These are phyloP conservation scores for Telenomus remus DNA, from an alignment of 1,140 invertebrate species.

Conservation along the genomic window DNA sequence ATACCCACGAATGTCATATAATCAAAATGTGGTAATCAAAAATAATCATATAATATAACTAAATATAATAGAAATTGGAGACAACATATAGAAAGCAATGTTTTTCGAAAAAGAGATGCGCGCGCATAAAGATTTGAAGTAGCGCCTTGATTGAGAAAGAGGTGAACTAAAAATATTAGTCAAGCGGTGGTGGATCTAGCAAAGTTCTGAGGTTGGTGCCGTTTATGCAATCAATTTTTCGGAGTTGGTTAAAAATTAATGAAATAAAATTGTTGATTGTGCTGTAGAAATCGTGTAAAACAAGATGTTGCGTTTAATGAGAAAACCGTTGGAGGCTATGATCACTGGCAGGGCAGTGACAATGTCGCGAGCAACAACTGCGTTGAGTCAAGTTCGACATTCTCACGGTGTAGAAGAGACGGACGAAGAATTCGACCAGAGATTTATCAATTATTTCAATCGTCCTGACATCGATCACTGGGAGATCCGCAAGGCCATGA, in stretches of 20 bases:
- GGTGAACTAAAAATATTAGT: not conserved
- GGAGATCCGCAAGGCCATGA: constrained; percentile 94
- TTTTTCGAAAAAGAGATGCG: no score
- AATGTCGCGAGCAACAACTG: not conserved
- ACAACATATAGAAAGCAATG: no score
- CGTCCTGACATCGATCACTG: constrained; percentile 95
- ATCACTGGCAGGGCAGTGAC: not conserved
- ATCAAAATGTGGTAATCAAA: no score
- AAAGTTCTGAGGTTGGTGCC: not conserved
- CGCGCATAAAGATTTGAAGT: no score
- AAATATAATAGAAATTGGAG: no score
- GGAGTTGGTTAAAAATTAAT: not conserved
- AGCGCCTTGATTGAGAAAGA: no score
- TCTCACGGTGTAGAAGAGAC: constrained; percentile 64
- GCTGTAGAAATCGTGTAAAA: not conserved
- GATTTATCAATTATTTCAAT: constrained; percentile 91
- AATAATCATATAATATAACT: no score
- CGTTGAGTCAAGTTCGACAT: constrained; percentile 20
- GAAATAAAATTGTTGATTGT: not conserved
- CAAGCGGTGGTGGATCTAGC: not conserved
- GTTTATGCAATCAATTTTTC: constrained; percentile 3
- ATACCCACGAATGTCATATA: no score
- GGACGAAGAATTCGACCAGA: constrained; percentile 84
- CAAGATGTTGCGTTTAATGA: constrained; percentile 22
- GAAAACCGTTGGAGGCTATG: constrained; percentile 17